Base-by-base conservation (phyloP, 2,797 vertebrate species). In the Benthosema pterotum region DNA sequence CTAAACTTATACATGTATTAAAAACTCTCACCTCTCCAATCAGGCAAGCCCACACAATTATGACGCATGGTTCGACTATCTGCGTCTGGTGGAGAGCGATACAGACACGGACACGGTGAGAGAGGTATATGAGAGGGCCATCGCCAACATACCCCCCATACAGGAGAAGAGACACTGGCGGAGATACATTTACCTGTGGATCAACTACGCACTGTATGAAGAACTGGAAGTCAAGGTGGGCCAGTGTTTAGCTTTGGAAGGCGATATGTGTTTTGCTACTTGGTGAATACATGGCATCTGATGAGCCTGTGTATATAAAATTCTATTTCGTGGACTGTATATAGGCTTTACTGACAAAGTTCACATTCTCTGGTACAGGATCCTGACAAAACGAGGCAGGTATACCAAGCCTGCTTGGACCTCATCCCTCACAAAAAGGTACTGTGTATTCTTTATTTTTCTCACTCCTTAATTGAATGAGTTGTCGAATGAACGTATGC, bases 361-460 rank as follows among this genome's bases (percentile, higher is more conserved):
- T 57, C 5, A 12, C 42, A 59, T 42, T 11, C 28, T n/a, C 60
- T 4, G 12, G 0, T 46, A 78, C 77, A 99, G 98, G 97, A 99
- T 65, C 86, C 94, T 0, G 97, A 99, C 46, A 91, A 93, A 69
- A 99, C 98, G 1, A 92, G 96, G 59, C 96, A 99, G 80, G 97
- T 99, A 11, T 99, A 99, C 67, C 95, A 96, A 88, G 96, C 96
- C 0, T 97, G 95, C 74, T 69, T 99, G 48, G 96, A 99, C 67
- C 93, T 99, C 68, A 94, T 97, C 82, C 97, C 98, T 12, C 97
- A 99, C 84, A 99, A 99, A 85, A 99, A 99, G 95, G 97, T 99
- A 93, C 1, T 15, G 32, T 38, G 8, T 25, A 11, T 2, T 1
- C 1, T 38, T 9, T 9, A 0, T 38, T 38, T n/a, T 38, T 38